Evolutionary conservation across 2,888 invertebrate genomes (phyloP).

Genomic region (Cryptocheilus praepositus): DNA sequence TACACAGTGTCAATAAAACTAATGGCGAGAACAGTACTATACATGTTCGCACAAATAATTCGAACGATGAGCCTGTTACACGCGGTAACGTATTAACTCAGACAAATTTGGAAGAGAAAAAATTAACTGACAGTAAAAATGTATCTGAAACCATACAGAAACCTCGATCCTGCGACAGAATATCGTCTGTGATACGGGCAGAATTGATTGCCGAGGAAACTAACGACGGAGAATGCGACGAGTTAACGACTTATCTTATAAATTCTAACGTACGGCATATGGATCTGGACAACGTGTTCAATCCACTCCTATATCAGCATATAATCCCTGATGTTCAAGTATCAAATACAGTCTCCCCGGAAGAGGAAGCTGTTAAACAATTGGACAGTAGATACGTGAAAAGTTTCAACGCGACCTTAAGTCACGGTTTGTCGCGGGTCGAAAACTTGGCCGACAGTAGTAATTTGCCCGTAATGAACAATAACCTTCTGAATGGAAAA

Average conservation of each 20-base stretch:
- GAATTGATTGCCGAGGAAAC: slow-evolving; percentile 64
- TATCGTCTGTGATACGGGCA: slow-evolving; percentile 64
- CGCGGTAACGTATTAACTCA: not conserved
- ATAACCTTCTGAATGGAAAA: slow-evolving; percentile 20
- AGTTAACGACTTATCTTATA: slow-evolving; percentile 64
- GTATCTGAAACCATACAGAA: slow-evolving; percentile 4
- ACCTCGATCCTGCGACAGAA: slow-evolving; percentile 44
- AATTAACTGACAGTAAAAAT: not conserved
- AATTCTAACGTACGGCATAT: slow-evolving; percentile 67
- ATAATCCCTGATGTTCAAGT: slow-evolving; percentile 61
- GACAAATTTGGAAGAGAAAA: slow-evolving; percentile 23
- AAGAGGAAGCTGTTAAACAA: slow-evolving; percentile 60
- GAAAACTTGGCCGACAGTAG: slow-evolving; percentile 50
- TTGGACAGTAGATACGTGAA: slow-evolving; percentile 65
- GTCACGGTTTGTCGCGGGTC: slow-evolving; percentile 55
- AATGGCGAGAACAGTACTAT: slow-evolving; percentile 49
- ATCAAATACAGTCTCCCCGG: slow-evolving; percentile 48
- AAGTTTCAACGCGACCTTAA: slow-evolving; percentile 58
- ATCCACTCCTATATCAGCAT: slow-evolving; percentile 70
- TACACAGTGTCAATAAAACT: slow-evolving; percentile 49
- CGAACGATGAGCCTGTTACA: slow-evolving; percentile 6
- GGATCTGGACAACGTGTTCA: slow-evolving; percentile 62
- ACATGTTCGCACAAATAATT: slow-evolving; percentile 42
- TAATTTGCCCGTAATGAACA: slow-evolving; percentile 28
- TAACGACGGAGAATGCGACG: slow-evolving; percentile 60